Evolutionary conservation across 2,888 invertebrate species (phyloP), one percentile per base, ranked within the genome.

Genomic region (Lepeophtheirus nordmannii): DNA sequence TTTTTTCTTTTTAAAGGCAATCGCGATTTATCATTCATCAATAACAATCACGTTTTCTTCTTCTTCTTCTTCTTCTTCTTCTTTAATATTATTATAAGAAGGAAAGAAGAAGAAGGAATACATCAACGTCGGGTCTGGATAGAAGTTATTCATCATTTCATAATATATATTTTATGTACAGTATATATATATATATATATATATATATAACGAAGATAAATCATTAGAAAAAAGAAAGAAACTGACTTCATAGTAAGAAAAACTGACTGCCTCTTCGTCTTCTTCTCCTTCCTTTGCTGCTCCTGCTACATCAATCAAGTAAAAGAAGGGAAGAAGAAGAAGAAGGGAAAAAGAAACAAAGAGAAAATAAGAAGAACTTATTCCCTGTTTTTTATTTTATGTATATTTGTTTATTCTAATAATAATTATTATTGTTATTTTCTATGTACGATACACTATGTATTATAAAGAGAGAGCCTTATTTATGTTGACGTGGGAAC

Each of bases 81-180:
- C 30, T 46, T 46, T 46, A 46, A 46, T 46, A 46, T 46, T 46
- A 46, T 46, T 46, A 46, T 46, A n/a, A 46, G 14, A 46, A 46
- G 17, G 53, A 46, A 46, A 46, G 14, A 8, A 46, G 53, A 46
- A 46, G 53, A 46, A 17, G 53, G 53, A 46, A 46, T 46, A 46
- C 53, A 46, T 46, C 53, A 46, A 46, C 30, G 53, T 46, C 53
- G 53, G 53, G 53, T 46, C 53, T 46, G 53, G 53, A 46, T 14
- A 46, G 53, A 46, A 46, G 53, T 46, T 46, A 46, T 46, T 46
- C 53, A 46, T 46, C 53, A 46, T 46, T 46, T 46, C 17, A 46
- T 46, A 30, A 30, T 30, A 30, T 30, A 30, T 30, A 30, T 30
- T 30, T 5, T 30, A 30, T 30, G 7, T 30, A 30, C 30, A 30